Base-by-base conservation (phyloP, 2,888 invertebrate genomes). In the Lithosia quadra region DNA sequence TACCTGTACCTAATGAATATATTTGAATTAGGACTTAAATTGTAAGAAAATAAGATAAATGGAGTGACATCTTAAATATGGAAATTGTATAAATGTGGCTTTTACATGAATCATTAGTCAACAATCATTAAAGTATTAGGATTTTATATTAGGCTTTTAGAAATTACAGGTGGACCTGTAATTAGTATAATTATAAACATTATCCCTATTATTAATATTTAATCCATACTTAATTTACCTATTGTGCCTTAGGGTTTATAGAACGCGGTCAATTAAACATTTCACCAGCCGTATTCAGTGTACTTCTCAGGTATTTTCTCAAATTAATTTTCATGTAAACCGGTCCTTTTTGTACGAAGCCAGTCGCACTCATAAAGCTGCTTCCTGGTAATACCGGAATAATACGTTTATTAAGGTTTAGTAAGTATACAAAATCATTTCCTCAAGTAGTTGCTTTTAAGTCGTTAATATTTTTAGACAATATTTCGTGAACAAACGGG, bases 401-500 rank as follows among this genome's bases (percentile, higher is more conserved):
- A 76, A 74, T 64, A 58, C 63, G 65, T 73, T 72, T 22, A n/a
- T n/a, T n/a, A n/a, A n/a, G n/a, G n/a, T n/a, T n/a, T n/a, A n/a
- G n/a, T n/a, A n/a, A 58, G 53, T 36, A 18, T 28, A 55, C 49
- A 59, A 39, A 55, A 55, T 63, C 24, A 55, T 63, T 63, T 60
- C 67, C 34, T 78, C 65, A 65, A 78, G 70, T 71, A 68, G 71
- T 71, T 67, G 49, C 75, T 78, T 68, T 77, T 68, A 71, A 77
- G 56, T 73, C 70, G 67, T 79, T 71, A 75, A 72, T 63, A 71
- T 81, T 84, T 88, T 83, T 84, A 70, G 74, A 81, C 81, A 84
- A 84, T 83, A 83, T 74, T 77, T 80, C 73, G 67, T 74, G 77
- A 84, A 84, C 82, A 86, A 89, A 85, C 80, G 75, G 79, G 82